Evolutionary conservation across 1,140 invertebrate genomes (phyloP).

Genomic region (Oedothorax gibbosus): DNA sequence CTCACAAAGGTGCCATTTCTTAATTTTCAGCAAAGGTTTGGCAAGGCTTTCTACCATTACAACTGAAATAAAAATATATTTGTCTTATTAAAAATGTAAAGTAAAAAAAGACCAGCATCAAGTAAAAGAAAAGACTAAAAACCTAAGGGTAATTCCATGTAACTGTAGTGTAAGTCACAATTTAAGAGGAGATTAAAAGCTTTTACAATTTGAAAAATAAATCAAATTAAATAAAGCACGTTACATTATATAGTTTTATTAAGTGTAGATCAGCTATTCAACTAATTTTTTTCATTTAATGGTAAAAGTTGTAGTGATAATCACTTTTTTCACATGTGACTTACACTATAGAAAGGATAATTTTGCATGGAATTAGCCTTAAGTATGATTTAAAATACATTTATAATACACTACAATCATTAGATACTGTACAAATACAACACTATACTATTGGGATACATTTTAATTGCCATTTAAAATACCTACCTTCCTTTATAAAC

Average conservation of each 20-base stretch:
- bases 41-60: background rate
- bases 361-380: too few species aligned
- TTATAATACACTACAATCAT: too few species aligned
- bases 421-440: too few species aligned
- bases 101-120: background rate
- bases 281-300: too few species aligned
- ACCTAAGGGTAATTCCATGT: background rate
- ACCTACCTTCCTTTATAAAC: background rate
- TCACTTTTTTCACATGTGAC: too few species aligned
- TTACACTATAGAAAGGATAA: too few species aligned
- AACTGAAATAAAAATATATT: background rate
- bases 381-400: too few species aligned
- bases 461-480: background rate
- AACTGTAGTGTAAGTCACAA: too few species aligned
- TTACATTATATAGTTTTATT: background rate
- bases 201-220: too few species aligned
- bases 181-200: too few species aligned
- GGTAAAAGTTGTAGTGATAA: too few species aligned
- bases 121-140: background rate
- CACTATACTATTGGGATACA: background rate
- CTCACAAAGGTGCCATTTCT: constrained; percentile 5
- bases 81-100: background rate
- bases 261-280: background rate
- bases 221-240: too few species aligned
- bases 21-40: background rate